Base-by-base conservation (phyloP, 2,797 vertebrate genomes). In the Trematomus bernacchii region DNA sequence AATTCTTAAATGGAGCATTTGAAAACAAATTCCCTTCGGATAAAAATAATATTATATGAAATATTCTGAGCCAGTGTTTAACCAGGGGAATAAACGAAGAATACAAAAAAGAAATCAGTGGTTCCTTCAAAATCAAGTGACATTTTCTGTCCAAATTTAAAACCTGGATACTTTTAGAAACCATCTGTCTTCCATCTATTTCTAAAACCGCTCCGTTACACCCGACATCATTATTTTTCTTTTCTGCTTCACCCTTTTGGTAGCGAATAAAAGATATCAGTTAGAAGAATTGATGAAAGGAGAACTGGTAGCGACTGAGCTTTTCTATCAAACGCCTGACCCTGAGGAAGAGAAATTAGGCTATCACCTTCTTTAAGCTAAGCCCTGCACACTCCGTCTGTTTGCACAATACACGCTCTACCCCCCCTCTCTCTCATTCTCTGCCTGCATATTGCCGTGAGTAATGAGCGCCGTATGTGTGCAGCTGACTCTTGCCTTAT, bases 391-490 rank as follows among this genome's bases (percentile, higher is more conserved):
- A 76, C 57, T 16, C 75, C n/a, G n/a, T 76, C 53, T 14, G 40
- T 64, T 54, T 37, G 67, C 67, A 57, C 79, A 76, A 65, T 15
- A 21, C 40, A 12, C 1, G 59, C 82, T 42, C 66, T 14, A 48
- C 84, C 73, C 82, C 60, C 73, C 43, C 73, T 71, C 59, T 73
- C 53, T 46, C 66, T 82, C 71, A 48, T 83, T 71, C 69, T 58
- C 84, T 84, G 80, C 73, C 50, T 85, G 89, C 82, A 83, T 84
- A 84, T 81, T 84, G 83, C 87, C 76, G 69, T 68, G 76, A 59
- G 74, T 92, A 93, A 91, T 91, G 87, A 91, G 85, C 61, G 74
- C 82, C 83, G 79, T 80, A 73, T 84, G 76, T 87, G 77, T 82
- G 83, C 80, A 53, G 74, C 42, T 55, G 79, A 80, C 66, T 80